These are phyloP conservation scores for Microcaecilia unicolor DNA, from an alignment of 2,797 vertebrate species.

Conservation along the genomic window DNA sequence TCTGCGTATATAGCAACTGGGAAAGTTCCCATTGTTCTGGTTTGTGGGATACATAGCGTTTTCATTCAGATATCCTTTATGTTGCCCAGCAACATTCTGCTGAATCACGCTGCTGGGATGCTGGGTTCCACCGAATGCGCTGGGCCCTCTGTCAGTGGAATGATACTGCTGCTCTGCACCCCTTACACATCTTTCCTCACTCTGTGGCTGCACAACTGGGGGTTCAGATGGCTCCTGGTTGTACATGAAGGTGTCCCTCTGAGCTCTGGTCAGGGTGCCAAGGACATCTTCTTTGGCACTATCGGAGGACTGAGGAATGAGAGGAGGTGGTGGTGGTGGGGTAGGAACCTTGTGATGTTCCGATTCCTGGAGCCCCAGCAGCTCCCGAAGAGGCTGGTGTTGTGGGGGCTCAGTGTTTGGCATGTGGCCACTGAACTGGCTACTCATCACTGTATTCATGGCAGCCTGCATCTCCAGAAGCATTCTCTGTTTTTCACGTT, in stretches of 20 bases:
- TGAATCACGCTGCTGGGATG: constrained; percentile 40
- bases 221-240: constrained; percentile 63
- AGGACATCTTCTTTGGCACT: constrained; percentile 85
- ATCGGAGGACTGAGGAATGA: constrained; percentile 49
- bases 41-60: constrained; percentile 49
- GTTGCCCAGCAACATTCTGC: constrained; percentile 51
- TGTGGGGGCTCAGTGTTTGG: constrained; percentile 19
- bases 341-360: constrained; percentile 39
- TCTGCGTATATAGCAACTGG: constrained; percentile 45
- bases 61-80: constrained; percentile 58
- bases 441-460: constrained; percentile 96
- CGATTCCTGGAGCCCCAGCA: constrained; percentile 38
- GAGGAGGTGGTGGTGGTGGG: constrained; percentile 30
- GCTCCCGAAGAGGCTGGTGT: constrained; percentile 31
- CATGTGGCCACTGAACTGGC: constrained; percentile 71
- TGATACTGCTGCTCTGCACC: constrained; percentile 37
- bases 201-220: constrained; percentile 33
- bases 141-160: constrained; percentile 46
- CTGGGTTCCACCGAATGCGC: constrained; percentile 30
- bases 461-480: constrained; percentile 96
- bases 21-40: constrained; percentile 51
- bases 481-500: constrained; percentile 95
- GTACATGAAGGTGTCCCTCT: constrained; percentile 69
- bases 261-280: constrained; percentile 53
- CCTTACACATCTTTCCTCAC: constrained; percentile 32